Evolutionary conservation across 2,797 vertebrate species (phyloP).

Genomic region (Miichthys miiuy): DNA sequence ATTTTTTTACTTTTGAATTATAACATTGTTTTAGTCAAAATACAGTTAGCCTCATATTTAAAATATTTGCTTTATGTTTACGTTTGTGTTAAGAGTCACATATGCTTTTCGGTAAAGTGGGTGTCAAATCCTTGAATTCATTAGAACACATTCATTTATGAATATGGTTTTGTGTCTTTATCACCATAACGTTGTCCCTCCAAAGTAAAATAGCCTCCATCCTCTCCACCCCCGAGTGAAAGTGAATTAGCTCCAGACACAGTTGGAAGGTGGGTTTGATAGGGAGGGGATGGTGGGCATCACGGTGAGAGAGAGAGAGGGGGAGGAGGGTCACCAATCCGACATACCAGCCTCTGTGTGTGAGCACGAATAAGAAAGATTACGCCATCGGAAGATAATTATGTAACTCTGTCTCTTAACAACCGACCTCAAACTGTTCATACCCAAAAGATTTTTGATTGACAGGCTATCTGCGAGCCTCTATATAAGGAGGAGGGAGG

Average conservation of each 20-base stretch:
- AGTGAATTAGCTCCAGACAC: constrained; percentile 52
- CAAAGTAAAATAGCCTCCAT: constrained; percentile 2
- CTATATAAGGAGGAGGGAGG: constrained; percentile 85
- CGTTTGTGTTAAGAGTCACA: too few species aligned
- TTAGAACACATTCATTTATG: not conserved
- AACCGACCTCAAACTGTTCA: constrained; percentile 70
- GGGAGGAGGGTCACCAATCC: constrained; percentile 30
- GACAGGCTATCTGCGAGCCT: constrained; percentile 79
- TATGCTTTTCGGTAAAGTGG: not conserved
- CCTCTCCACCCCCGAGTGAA: constrained; percentile 44
- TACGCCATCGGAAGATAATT: constrained; percentile 82
- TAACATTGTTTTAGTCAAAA: not conserved
- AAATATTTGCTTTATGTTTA: not conserved
- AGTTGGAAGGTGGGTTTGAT: constrained; percentile 35
- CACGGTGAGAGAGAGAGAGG: constrained; percentile 15
- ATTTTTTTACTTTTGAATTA: not conserved
- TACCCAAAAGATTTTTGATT: constrained; percentile 76
- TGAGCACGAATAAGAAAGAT: constrained; percentile 76
- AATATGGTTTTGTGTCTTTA: not conserved
- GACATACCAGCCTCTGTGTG: constrained; percentile 9
- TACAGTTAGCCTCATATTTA: not conserved
- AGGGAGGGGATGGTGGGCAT: constrained; percentile 54
- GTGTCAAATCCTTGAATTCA: not conserved
- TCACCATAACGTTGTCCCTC: not conserved
- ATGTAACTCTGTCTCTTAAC: constrained; percentile 83